Conservation (phyloP, 2,113 vertebrate species). For the Chloropsis hardwickii region DNA sequence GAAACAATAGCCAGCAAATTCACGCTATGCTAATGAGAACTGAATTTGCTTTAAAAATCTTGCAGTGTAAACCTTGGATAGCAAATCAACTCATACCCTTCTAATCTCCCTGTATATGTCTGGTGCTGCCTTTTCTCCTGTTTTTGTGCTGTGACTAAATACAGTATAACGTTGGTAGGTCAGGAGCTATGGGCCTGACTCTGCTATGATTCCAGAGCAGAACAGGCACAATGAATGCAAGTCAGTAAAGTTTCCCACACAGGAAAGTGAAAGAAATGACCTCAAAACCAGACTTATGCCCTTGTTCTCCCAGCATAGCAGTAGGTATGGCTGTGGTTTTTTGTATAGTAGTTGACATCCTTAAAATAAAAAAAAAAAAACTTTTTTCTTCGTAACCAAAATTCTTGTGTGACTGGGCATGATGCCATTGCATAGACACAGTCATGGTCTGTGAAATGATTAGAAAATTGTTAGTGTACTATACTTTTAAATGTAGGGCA, state of each 20-base stretch:
- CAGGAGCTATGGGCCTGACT: not conserved
- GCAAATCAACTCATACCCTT: not conserved
- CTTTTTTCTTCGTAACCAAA: not conserved
- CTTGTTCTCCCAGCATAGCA: not conserved
- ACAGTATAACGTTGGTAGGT: not conserved
- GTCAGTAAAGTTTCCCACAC: not conserved
- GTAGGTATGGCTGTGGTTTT: not conserved
- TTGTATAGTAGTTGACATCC: not conserved
- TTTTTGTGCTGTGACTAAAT: not conserved
- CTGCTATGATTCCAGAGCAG: not conserved
- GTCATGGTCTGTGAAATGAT: not conserved
- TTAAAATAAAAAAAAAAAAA: not conserved
- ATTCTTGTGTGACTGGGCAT: not conserved
- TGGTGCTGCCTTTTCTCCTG: not conserved
- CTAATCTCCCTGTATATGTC: not conserved
- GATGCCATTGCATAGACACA: not conserved
- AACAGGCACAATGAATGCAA: not conserved
- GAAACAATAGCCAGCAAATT: not conserved
- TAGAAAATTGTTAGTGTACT: not conserved
- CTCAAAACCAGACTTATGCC: not conserved
- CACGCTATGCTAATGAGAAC: not conserved
- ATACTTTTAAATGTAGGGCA: not conserved
- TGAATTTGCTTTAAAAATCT: not conserved
- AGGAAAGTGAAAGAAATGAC: not conserved
- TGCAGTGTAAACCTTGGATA: not conserved